Percentiles rank a stretch among this genome's conserved stretches.
Conservation (phyloP, 1,140 invertebrate genomes). For the Colletes latitarsis region DNA sequence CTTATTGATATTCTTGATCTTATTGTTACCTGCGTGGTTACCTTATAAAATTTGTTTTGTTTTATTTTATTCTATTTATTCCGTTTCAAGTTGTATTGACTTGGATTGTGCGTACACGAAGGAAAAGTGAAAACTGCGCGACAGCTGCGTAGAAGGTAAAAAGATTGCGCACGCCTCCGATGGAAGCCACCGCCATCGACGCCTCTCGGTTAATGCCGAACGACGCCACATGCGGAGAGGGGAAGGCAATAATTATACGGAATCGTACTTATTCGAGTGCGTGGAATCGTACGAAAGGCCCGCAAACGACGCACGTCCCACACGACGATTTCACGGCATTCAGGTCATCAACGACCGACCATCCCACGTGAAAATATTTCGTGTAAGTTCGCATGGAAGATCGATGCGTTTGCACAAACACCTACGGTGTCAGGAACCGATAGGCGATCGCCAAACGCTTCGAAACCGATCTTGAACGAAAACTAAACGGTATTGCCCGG, state of each 20-base stretch:
- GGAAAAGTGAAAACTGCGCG: constrained; percentile 23
- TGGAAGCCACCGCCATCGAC: constrained; percentile 18
- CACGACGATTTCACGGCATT: constrained; percentile 64
- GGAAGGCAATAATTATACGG: constrained; percentile 43
- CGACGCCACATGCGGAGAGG: not conserved
- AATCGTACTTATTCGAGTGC: constrained; percentile 50
- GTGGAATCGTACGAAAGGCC: constrained; percentile 43
- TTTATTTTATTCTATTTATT: too few relatives aligned
- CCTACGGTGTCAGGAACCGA: constrained; percentile 13
- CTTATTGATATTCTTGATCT: too few relatives aligned
- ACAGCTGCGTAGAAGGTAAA: constrained; percentile 21
- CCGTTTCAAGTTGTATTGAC: too few relatives aligned
- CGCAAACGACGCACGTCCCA: constrained; percentile 45
- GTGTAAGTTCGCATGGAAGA: constrained; percentile 17
- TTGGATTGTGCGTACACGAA: too few relatives aligned
- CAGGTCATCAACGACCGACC: constrained; percentile 60
- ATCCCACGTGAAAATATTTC: constrained; percentile 61
- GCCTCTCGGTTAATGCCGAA: constrained; percentile 5
- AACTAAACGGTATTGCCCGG: too few relatives aligned
- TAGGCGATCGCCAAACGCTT: too few relatives aligned
- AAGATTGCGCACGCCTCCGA: constrained; percentile 5
- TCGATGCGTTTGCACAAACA: constrained; percentile 6
- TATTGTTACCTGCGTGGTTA: too few relatives aligned
- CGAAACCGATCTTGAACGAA: too few relatives aligned
- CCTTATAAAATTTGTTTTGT: too few relatives aligned